Base-by-base conservation (phyloP, 2,888 invertebrate genomes). In the Amblyteles armatorius region DNA sequence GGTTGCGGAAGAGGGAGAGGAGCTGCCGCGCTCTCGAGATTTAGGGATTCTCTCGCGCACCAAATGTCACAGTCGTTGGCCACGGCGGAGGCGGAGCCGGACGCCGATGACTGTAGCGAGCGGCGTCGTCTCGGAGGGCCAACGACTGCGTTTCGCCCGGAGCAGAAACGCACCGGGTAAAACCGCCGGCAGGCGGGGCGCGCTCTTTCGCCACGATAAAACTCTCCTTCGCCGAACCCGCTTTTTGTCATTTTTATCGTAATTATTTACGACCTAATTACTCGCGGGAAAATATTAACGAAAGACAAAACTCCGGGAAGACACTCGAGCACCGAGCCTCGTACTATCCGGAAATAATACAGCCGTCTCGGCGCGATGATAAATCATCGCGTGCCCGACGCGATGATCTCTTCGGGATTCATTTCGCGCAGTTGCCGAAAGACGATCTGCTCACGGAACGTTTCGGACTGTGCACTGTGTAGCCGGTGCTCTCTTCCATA, bases 191-290 rank as follows among this genome's bases (percentile, higher is more conserved):
- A 52, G 74, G 29, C 50, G 55, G 13, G 72, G n/a, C 72, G 26
- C 16, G 44, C 13, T 48, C 74, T 72, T 71, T 63, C 69, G 81
- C 73, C 73, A 86, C 88, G 91, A 92, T 92, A 91, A 92, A 92
- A 90, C 87, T 88, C 88, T 87, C 87, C 83, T 67, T 72, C 50
- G 9, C 72, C 60, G 48, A 67, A 67, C 72, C 63, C 67, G 79
- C 87, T 88, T 91, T 93, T 91, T 92, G 91, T 93, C 93, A 93
- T 92, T 92, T 93, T 93, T 93, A 93, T 93, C 93, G 90, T 89
- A 92, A 92, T 93, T 92, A 92, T 92, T 93, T 91, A 92, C 91
- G 90, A 89, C 90, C 91, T 93, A 92, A 93, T 93, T 92, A 91
- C 91, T 90, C 82, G 72, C 11, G 22, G 13, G 29, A 63, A 60